A percentile compares a stretch with the other conserved stretches of the same genome.
phyloP scores from a whole-genome alignment of 2,888 invertebrate genomes.

The Drosophila buzzatii region DNA sequence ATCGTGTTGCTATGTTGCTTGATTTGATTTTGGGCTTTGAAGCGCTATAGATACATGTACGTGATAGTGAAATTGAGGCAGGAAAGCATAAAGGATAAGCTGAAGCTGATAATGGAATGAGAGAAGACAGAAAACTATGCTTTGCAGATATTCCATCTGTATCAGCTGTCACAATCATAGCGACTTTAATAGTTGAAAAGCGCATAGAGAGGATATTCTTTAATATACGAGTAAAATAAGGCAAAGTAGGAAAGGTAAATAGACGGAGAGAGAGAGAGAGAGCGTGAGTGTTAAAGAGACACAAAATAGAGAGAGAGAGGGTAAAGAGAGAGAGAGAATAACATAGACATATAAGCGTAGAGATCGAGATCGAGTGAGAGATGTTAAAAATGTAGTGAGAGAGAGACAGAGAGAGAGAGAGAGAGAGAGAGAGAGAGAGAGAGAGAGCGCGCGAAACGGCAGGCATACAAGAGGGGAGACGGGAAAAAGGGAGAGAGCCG shows the following conservation, averaged over 20 bases:
- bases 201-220: background rate
- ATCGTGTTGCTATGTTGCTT: constrained; percentile 22
- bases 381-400: too few relatives aligned
- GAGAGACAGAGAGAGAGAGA: background rate
- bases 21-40: constrained; percentile 32
- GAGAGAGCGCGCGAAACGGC: too few relatives aligned
- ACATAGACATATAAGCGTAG: too few relatives aligned
- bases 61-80: background rate
- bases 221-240: background rate
- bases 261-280: background rate
- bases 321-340: background rate
- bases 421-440: too few relatives aligned
- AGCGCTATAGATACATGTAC: constrained; percentile 1
- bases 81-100: background rate
- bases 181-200: background rate
- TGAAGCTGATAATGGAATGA: background rate
- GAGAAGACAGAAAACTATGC: background rate
- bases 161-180: too few relatives aligned
- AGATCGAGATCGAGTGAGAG: too few relatives aligned
- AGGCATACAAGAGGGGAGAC: too few relatives aligned
- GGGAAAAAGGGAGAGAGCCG: background rate
- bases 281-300: background rate
- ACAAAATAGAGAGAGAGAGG: background rate
- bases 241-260: background rate
- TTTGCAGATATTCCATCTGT: background rate